Evolutionary conservation across 2,888 invertebrate species (phyloP), one percentile per base, ranked within the genome.

Genomic region (Proisotoma minuta): DNA sequence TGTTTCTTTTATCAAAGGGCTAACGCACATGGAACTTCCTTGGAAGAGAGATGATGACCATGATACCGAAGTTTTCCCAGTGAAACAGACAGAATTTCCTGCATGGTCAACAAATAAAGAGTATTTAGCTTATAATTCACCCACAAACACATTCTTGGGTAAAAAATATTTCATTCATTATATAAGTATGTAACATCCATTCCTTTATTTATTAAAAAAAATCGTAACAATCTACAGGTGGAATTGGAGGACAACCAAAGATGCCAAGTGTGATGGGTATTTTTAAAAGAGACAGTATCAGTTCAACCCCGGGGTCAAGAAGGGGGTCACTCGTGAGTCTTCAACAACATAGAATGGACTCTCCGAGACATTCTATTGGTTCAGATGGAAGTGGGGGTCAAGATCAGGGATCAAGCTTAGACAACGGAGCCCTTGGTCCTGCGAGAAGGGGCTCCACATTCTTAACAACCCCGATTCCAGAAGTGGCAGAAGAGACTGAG

Each of bases 91-190:
- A 48, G 94, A 95, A 78, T 94, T 94, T 77, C 95, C 95, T 12
- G 87, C 92, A 15, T 96, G 95, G 95, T 93, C 93, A 56, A 89
- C 91, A 34, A 95, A 94, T 78, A 91, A 93, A 77, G 93, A 95
- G 76, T 95, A 95, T 77, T 81, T 93, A 75, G 89, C 91, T 15
- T 93, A 93, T 77, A 90, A 87, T 77, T 93, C 93, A 57, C 93
- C 93, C 2, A 91, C 91, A 10, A 90, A 91, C 56, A 93, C 92
- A 60, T 91, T 91, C 80, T 82, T 93, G 81, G 91, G 91, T 91
- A 83, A 82, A 76, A 34, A 34, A 10, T 34, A 34, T 65, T 20
- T 4, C n/a, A n/a, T n/a, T n/a, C n/a, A n/a, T n/a, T n/a, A n/a
- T n/a, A n/a, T n/a, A n/a, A n/a, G n/a, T n/a, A n/a, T n/a, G n/a